Base-by-base conservation (phyloP, 2,888 invertebrate genomes). In the Drosophila gaucha region DNA sequence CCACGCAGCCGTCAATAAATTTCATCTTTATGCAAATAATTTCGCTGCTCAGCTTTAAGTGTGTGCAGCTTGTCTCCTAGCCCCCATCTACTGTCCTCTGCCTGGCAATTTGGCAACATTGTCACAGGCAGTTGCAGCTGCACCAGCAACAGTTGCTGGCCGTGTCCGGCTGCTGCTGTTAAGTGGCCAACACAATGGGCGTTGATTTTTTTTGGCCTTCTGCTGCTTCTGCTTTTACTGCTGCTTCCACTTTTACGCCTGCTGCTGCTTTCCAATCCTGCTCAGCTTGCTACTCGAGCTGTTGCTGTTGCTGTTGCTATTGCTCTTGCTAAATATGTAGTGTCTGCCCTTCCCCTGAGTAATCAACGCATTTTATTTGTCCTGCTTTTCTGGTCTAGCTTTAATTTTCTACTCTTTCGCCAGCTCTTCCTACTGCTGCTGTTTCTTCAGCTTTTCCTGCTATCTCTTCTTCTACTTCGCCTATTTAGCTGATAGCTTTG, bases 11-110 rank as follows among this genome's bases (percentile, higher is more conserved):
- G 80, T 82, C 82, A 76, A 83, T 88, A 88, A 88, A 86, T 88
- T 84, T 86, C 85, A 86, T 86, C 68, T 86, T 88, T 80, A 84
- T 84, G 83, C 88, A 88, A 88, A 84, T 84, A 71, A 47, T 24
- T 26, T 12, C 26, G 57, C 62, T 46, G 31, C 46, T 31, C 31
- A 46, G 31, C 46, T 9, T 46, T 31, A 28, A 44, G 51, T 41
- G 43, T 30, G 22, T 30, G 22, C 14, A 12, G 31, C 12, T 31
- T 33, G 51, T 33, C 51, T 35, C 33, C 54, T 35, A 31, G 31
- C 26, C 33, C 26, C 22, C 22, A 39, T 26, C 31, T 26, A 28
- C 30, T 33, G 35, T 46, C 22, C 28, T 33, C 51, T 46, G 44
- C 43, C 47, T 39, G 58, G 74, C 86, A 78, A 80, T 86, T 80